Percentiles rank a stretch among this genome's conserved stretches.
Conservation (phyloP, 2,113 vertebrate species). For the Pelodiscus sinensis region DNA sequence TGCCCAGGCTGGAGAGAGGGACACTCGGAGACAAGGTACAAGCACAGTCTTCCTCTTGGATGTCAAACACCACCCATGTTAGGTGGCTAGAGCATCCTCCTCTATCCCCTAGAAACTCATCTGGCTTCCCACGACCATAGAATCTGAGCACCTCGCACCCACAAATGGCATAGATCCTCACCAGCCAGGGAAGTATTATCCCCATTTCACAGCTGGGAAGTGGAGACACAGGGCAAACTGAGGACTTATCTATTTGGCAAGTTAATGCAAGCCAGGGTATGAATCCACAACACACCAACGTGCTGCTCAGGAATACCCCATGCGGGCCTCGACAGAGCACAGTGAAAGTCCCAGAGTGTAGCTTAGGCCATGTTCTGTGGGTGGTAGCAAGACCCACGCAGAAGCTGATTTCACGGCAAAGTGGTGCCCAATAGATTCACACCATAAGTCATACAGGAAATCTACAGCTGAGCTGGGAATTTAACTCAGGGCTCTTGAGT, state of each 20-base stretch:
- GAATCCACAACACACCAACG: too few species aligned
- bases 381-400: too few species aligned
- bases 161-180: accelerated
- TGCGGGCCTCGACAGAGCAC: too few species aligned
- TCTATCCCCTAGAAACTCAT: background rate
- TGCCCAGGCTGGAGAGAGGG: background rate
- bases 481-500: accelerated
- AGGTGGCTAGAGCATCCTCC: background rate
- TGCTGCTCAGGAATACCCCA: too few species aligned
- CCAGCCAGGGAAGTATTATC: accelerated
- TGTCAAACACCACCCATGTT: background rate
- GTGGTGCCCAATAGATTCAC: too few species aligned
- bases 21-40: background rate
- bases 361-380: too few species aligned
- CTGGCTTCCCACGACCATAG: accelerated
- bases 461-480: background rate
- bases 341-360: too few species aligned
- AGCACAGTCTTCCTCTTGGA: background rate
- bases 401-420: too few species aligned
- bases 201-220: background rate
- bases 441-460: background rate
- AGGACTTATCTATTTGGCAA: too few species aligned
- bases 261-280: too few species aligned
- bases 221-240: background rate
- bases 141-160: background rate